Percentiles rank a stretch among this genome's conserved stretches.
These are phyloP conservation scores for Stictonetta naevosa DNA, from an alignment of 2,113 vertebrate genomes.

Conservation along the genomic window DNA sequence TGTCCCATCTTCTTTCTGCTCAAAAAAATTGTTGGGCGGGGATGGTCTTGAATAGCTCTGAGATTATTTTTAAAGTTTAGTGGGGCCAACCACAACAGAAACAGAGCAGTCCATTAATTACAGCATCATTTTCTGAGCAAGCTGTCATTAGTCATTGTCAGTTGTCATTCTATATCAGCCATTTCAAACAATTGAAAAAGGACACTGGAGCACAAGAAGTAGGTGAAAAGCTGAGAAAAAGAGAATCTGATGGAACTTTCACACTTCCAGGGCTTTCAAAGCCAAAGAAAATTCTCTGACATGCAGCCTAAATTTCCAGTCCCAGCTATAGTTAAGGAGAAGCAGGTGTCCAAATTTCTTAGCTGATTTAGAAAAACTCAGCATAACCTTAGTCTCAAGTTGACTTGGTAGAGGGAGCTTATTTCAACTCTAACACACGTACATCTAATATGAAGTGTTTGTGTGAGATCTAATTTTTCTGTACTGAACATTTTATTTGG, in stretches of 20 bases:
- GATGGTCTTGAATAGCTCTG: neutral
- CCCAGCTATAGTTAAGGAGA: neutral
- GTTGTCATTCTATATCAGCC: conserved; percentile 13
- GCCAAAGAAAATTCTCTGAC: conserved; percentile 30
- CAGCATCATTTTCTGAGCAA: neutral
- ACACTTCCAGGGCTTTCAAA: neutral
- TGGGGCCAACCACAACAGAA: neutral
- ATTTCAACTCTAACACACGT: neutral
- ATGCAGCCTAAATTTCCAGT: neutral
- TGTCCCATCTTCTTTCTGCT: neutral
- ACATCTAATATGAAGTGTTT: neutral
- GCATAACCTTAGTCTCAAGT: neutral
- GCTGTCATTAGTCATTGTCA: conserved; percentile 12
- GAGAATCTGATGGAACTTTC: neutral
- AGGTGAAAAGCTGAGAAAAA: conserved; percentile 30
- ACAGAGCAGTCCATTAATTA: conserved; percentile 1
- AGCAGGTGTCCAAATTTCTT: conserved; percentile 1
- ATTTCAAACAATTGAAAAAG: neutral
- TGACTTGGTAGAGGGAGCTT: neutral
- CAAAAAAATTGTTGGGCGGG: neutral
- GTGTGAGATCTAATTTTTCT: neutral
- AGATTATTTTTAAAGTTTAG: neutral
- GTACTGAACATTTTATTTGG: neutral
- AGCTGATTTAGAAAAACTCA: neutral
- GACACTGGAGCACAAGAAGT: neutral